Base-by-base conservation (phyloP, 2,113 vertebrate species). In the Oryzias celebensis region DNA sequence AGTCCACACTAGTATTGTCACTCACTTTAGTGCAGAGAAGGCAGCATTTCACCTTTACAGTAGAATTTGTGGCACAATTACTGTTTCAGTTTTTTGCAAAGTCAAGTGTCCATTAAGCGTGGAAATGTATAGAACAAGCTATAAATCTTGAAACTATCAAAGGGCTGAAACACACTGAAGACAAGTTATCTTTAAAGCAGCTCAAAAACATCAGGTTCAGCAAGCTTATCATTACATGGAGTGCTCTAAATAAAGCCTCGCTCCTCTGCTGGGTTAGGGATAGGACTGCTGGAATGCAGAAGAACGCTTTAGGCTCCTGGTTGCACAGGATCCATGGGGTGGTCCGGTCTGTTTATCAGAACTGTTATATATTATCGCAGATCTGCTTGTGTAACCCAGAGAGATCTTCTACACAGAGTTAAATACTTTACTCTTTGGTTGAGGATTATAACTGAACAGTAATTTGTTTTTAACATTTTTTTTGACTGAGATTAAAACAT, bases 161-260 rank as follows among this genome's bases (percentile, higher is more conserved):
- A 58, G 31, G 60, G 24, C 18, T 55, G 26, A 64, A 42, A 59
- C 41, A 68, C 31, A 64, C 52, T 53, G 52, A 73, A 48, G 56
- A 68, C 64, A 67, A 52, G 49, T 68, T 72, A 73, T 76, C 73
- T 81, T 50, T 67, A 55, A 6, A 47, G 64, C 58, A 65, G 54
- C 48, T 73, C 58, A 78, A 78, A 73, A 47, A 48, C 69, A 65
- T 46, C 43, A 6, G 23, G 74, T 74, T 72, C 76, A 67, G 55
- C 67, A 77, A 56, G 43, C 31, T 68, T 75, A 75, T 85, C 68
- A 52, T 53, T 61, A 57, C 52, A 74, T 82, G 68, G 50, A 59
- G 43, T 41, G 28, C 67, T 36, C 45, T 60, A 86, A 81, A 73
- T 68, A 62, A 46, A 83, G 45, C 58, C 52, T 5, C 44, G 52